Base-by-base conservation (phyloP, 2,888 invertebrate species). In the Laspeyria flexula region DNA sequence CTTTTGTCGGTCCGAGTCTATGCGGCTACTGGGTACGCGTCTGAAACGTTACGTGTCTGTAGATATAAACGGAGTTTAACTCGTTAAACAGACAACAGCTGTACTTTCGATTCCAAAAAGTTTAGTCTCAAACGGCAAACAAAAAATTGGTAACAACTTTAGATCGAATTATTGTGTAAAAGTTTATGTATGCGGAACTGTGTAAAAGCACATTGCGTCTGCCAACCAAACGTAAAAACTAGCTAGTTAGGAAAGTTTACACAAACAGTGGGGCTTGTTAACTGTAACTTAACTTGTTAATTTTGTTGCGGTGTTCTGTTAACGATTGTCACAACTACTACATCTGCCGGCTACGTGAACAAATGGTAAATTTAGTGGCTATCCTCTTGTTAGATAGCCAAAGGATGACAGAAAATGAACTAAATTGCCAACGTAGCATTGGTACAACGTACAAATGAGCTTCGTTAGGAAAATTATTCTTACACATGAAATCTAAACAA, bases 221-320 rank as follows among this genome's bases (percentile, higher is more conserved):
- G 59, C 52, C 67, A 54, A 55, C 42, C 54, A 55, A 60, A 67
- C 78, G 77, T 83, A 86, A 86, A 86, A 86, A 85, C 80, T 72
- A 78, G 77, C 83, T 88, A 85, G 90, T 89, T 89, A 88, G 82
- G 53, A 60, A 75, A 88, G 85, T 86, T 88, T 86, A 88, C 86
- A 85, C 85, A 86, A 85, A 85, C 86, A 83, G 73, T 54, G 67
- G 53, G 65, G 82, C 83, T 88, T 84, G 88, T 86, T 89, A 88
- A 88, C 86, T 85, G 85, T 86, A 86, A 88, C 76, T 81, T 83
- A 79, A 83, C 86, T 89, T 86, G 89, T 88, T 90, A 85, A 87
- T 87, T 88, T 85, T 81, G 85, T 85, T 85, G 75, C 71, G 77
- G 70, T 59, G 56, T 65, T 57, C 70, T 57, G 71, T 65, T 71